Conservation (phyloP, 2,888 invertebrate species). For the Terebella lapidaria region DNA sequence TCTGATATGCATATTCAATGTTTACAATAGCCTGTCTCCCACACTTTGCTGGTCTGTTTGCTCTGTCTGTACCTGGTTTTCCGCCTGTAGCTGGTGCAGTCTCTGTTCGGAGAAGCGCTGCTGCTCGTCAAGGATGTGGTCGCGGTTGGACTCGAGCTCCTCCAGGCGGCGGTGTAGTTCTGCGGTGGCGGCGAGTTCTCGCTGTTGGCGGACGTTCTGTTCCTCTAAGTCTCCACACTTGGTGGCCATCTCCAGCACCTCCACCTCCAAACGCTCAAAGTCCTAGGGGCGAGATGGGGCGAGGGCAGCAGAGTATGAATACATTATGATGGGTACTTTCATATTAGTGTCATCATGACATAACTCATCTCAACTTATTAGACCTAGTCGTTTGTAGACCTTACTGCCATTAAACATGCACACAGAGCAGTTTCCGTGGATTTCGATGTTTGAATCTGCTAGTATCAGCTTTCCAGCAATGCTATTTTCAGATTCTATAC, state of each 20-base stretch:
- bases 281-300: slow-evolving; percentile 58
- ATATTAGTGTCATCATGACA: too few species aligned
- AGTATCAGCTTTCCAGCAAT: too few species aligned
- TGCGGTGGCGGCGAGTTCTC: slow-evolving; percentile 33
- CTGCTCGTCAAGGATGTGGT: slow-evolving; percentile 35
- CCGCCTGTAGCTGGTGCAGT: slow-evolving; percentile 60
- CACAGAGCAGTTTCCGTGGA: too few species aligned
- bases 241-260: slow-evolving; percentile 54
- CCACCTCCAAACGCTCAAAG: slow-evolving; percentile 63
- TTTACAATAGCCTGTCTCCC: too few species aligned
- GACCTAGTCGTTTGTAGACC: too few species aligned
- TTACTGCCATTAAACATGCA: too few species aligned
- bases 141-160: slow-evolving; percentile 45
- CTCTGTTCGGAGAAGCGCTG: slow-evolving; percentile 55
- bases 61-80: slow-evolving; percentile 49
- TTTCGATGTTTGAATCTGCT: too few species aligned
- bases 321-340: too few species aligned
- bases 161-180: slow-evolving; percentile 29
- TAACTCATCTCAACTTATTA: not conserved
- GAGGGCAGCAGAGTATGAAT: too few species aligned
- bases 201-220: slow-evolving; percentile 40
- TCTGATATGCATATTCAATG: too few species aligned
- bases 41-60: too few species aligned
- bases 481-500: too few species aligned
- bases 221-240: slow-evolving; percentile 61